phyloP scores from a whole-genome alignment of 2,113 vertebrate species.

The Chionomys nivalis region DNA sequence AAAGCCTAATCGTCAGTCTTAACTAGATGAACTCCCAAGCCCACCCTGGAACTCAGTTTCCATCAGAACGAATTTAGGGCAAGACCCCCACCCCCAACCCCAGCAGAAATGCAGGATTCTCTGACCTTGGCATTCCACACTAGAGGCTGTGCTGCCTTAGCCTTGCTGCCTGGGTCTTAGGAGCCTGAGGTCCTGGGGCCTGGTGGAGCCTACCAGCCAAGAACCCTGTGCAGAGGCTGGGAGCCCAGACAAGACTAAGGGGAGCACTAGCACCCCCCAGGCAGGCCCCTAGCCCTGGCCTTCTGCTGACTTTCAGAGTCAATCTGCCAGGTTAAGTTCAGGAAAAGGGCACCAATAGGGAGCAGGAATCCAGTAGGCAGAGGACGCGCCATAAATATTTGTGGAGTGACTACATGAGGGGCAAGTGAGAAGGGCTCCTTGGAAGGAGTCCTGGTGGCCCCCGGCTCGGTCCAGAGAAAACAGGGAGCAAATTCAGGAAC shows the following conservation, averaged over 20 bases:
- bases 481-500: background rate
- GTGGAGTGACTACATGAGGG: background rate
- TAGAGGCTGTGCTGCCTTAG: background rate
- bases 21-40: background rate
- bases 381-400: slow-evolving; percentile 48
- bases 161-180: background rate
- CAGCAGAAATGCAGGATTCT: background rate
- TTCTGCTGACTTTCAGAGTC: background rate
- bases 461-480: background rate
- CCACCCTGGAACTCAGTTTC: background rate
- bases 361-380: background rate
- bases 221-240: background rate
- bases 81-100: background rate
- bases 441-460: background rate
- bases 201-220: background rate
- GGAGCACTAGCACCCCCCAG: background rate
- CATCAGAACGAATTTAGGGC: background rate
- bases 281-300: background rate
- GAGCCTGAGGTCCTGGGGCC: background rate
- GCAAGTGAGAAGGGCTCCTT: background rate
- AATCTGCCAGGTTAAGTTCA: background rate
- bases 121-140: background rate
- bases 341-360: background rate
- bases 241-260: background rate
- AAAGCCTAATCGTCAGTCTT: background rate